Conservation (phyloP, 2,113 vertebrate species). For the Dromaius novaehollandiae region DNA sequence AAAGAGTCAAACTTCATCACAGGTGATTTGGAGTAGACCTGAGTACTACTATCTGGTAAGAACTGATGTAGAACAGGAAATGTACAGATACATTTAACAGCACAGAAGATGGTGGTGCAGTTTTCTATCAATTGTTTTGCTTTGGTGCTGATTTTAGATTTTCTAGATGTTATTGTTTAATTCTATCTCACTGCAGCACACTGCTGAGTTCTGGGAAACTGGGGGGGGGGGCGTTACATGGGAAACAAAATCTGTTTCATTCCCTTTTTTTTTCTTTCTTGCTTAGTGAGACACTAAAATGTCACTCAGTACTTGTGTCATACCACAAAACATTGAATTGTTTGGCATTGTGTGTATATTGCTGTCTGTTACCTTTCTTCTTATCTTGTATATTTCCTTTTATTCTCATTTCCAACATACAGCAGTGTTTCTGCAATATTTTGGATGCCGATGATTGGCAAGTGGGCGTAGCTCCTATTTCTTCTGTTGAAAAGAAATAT, state of each 20-base stretch:
- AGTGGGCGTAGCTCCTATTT: neutral
- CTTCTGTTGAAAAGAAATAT: slow-evolving; percentile 14
- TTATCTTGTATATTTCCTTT: neutral
- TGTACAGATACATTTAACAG: neutral
- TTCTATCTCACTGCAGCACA: neutral
- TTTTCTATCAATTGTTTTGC: neutral
- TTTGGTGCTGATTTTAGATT: neutral
- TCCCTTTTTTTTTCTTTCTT: neutral
- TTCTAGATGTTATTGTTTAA: neutral
- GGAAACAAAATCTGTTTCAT: neutral
- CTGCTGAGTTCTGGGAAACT: neutral
- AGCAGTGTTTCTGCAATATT: neutral
- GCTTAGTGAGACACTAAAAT: slow-evolving; percentile 24
- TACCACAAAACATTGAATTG: slow-evolving; percentile 7
- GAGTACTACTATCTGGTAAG: neutral
- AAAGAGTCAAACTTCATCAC: neutral
- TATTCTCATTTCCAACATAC: slow-evolving; percentile 16
- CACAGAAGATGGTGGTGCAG: neutral
- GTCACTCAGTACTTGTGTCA: slow-evolving; percentile 3
- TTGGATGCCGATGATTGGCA: neutral
- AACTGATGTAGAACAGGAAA: neutral
- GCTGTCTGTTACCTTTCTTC: neutral
- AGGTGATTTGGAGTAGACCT: neutral
- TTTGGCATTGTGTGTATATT: neutral
- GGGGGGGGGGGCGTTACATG: neutral